phyloP scores from a whole-genome alignment of 2,797 vertebrate genomes.

The Ctenochaetus hawaiiensis region DNA sequence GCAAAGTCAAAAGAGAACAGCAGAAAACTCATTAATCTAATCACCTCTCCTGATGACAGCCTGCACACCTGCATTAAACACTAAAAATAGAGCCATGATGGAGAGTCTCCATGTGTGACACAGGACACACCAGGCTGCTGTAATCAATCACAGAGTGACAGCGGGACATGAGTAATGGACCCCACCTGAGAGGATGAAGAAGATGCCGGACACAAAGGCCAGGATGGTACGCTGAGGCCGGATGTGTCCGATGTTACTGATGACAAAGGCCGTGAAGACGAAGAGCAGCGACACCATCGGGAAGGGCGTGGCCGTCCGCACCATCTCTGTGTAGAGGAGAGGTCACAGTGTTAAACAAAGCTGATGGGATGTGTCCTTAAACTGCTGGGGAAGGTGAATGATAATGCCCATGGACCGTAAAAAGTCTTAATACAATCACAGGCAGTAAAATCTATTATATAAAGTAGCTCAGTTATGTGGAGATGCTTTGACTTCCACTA shows the following conservation, averaged over 20 bases:
- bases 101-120: constrained; percentile 62
- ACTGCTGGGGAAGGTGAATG: constrained; percentile 1
- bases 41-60: constrained; percentile 37
- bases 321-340: constrained; percentile 87
- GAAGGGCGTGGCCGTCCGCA: constrained; percentile 93
- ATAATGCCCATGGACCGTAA: background rate
- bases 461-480: background rate
- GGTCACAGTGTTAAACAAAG: constrained; percentile 40
- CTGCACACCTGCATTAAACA: constrained; percentile 44
- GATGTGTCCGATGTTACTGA: constrained; percentile 97
- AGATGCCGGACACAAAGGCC: constrained; percentile 95
- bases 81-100: constrained; percentile 67
- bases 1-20: constrained; percentile 20
- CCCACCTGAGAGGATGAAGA: constrained; percentile 95
- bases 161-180: constrained; percentile 34
- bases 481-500: background rate
- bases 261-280: constrained; percentile 95
- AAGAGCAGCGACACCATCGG: constrained; percentile 95
- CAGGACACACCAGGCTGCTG: constrained; percentile 51
- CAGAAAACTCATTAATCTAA: constrained; percentile 12
- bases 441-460: background rate
- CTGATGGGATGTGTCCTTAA: constrained; percentile 13
- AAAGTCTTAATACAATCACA: background rate
- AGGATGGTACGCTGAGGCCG: constrained; percentile 95
- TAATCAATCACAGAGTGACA: constrained; percentile 67